Base-by-base conservation (phyloP, 2,113 vertebrate genomes). In the Eretmochelys imbricata region DNA sequence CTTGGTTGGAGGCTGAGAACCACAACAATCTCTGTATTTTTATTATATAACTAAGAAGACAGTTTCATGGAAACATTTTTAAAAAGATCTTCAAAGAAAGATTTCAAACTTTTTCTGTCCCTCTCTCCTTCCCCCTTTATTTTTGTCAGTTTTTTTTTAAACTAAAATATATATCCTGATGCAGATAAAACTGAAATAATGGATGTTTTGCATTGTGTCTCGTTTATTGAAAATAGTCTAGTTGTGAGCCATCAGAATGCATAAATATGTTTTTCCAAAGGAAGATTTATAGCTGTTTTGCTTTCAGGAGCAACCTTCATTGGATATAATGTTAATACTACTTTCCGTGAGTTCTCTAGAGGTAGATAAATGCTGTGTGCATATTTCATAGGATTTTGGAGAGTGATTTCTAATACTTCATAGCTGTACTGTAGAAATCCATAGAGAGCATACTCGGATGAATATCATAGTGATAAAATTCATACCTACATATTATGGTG, bases 51-150 rank as follows among this genome's bases (percentile, higher is more conserved):
- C 89, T 92, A 85, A 16, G n/a, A 94, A 89, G 65, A 93, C 76
- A 87, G 31, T 95, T 92, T 89, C 53, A 83, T 96, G 85, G 91
- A 94, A 95, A 2, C 48, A 51, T 84, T 31, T 88, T 89, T 90
- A 59, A 76, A 88, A 79, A 5, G 0, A 22, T 87, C 93, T 95
- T 81, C 90, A 85, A 72, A 80, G 46, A 79, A 85, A 95, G 85
- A 92, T 89, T 95, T 83, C 65, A 93, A 81, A 85, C 48, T 93
- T 88, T 27, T 48, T 27, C 35, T 95, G 95, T 85, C 17, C 10
- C 89, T 87, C 12, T 72, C 19, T 72, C 19, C 65, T 38, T 7
- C 17, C 17, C 35, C 94, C 55, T 93, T 48, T 78, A 78, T 49
- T 29, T 80, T 91, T 94, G 85, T 94, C 29, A 80, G 55, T 6